Evolutionary conservation across 2,113 vertebrate genomes (phyloP).

Genomic region (Pygoscelis antarcticus): DNA sequence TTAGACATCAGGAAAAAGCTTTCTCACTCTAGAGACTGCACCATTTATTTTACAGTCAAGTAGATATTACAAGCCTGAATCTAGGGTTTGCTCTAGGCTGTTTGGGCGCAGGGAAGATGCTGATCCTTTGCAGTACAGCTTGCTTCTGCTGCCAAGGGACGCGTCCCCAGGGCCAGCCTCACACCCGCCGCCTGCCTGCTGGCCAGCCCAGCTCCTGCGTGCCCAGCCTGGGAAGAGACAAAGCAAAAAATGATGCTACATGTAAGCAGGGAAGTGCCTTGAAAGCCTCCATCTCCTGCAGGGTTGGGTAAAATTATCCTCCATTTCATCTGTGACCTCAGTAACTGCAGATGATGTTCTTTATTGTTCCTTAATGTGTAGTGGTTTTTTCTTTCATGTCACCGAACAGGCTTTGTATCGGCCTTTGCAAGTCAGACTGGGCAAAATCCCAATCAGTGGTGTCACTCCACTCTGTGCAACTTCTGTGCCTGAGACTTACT

Average conservation of each 20-base stretch:
- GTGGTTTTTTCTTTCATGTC: neutral
- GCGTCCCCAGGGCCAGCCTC: accelerated
- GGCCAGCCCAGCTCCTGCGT: neutral
- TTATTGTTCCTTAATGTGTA: neutral
- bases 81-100: neutral
- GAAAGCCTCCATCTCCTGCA: neutral
- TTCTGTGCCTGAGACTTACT: neutral
- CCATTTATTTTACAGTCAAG: neutral
- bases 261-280: neutral
- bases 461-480: too few relatives aligned
- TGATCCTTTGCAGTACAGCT: neutral
- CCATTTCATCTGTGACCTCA: neutral
- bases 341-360: neutral
- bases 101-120: neutral
- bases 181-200: accelerated
- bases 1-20: neutral
- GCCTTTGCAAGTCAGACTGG: neutral
- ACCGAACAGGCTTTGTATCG: neutral
- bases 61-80: neutral
- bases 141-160: neutral
- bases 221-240: neutral
- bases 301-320: neutral
- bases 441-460: neutral
- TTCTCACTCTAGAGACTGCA: neutral
- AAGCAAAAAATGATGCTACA: neutral